These are phyloP conservation scores for Druon quercuslanigerum DNA, from an alignment of 1,140 invertebrate genomes.

Conservation along the genomic window DNA sequence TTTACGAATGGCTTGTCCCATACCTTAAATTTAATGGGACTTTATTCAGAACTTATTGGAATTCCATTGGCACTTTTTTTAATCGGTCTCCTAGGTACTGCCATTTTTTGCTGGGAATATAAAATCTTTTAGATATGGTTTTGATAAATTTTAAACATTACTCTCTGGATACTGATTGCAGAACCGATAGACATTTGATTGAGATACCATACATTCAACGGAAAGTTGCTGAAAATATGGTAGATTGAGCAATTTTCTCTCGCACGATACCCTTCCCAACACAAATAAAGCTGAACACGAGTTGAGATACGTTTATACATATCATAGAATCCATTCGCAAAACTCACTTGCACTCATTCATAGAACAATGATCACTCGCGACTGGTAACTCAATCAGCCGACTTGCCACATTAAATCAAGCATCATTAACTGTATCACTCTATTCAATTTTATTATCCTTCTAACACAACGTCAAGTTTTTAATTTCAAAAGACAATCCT, in stretches of 20 bases:
- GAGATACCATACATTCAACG: not conserved
- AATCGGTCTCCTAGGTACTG: too few relatives aligned
- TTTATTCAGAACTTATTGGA: too few relatives aligned
- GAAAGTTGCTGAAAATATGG: constrained; percentile 15
- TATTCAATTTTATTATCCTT: not conserved
- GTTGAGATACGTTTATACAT: constrained; percentile 1
- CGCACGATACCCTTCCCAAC: constrained; percentile 40
- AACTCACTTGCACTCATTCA: constrained; percentile 21
- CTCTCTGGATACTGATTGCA: not conserved
- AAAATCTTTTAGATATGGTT: too few relatives aligned
- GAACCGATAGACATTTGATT: not conserved
- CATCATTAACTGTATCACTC: not conserved
- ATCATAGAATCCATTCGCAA: constrained; percentile 9
- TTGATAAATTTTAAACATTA: too few relatives aligned
- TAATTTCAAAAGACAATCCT: not conserved
- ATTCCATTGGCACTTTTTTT: too few relatives aligned
- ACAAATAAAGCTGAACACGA: constrained; percentile 32
- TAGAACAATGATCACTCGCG: constrained; percentile 15
- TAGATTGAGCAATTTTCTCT: constrained; percentile 48
- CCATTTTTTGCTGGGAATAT: too few relatives aligned
- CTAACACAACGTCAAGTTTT: not conserved
- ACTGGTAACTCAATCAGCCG: constrained; percentile 20
- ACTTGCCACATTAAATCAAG: not conserved
- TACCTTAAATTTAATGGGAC: too few relatives aligned
- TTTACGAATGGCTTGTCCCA: too few relatives aligned